These are phyloP conservation scores for Lagopus muta DNA, from an alignment of 2,113 vertebrate genomes.

Conservation along the genomic window DNA sequence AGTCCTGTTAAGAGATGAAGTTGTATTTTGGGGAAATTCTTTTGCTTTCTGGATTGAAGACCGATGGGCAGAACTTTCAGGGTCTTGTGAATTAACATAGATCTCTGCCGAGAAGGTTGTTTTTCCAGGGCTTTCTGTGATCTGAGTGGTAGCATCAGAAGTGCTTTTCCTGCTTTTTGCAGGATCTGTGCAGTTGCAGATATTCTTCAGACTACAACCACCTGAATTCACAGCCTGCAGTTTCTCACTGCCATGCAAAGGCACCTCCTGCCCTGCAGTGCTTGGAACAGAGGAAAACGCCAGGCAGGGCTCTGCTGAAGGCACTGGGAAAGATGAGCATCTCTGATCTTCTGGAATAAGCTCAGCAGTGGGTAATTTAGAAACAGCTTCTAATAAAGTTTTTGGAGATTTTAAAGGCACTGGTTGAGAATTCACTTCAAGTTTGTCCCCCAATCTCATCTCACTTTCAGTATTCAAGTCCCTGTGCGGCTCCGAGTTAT, in stretches of 20 bases:
- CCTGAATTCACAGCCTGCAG: not conserved
- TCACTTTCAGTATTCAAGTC: not conserved
- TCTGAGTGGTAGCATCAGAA: slow-evolving; percentile 74
- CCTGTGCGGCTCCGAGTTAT: not conserved
- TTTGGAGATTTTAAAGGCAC: not conserved
- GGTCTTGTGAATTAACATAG: slow-evolving; percentile 22
- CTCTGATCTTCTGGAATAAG: not conserved
- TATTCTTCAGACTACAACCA: not conserved
- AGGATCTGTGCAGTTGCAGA: not conserved
- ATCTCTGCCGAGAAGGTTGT: slow-evolving; percentile 71
- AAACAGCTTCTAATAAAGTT: not conserved
- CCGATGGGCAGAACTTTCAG: not conserved
- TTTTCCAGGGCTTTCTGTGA: slow-evolving; percentile 66
- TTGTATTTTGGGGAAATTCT: not conserved
- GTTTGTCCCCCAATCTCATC: not conserved
- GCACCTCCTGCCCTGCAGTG: slow-evolving; percentile 38
- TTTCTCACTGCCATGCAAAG: slow-evolving; percentile 38
- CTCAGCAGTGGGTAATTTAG: not conserved
- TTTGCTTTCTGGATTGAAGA: not conserved
- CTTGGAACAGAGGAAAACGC: not conserved
- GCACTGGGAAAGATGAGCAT: not conserved
- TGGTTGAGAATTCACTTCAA: not conserved
- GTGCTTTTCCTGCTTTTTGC: slow-evolving; percentile 8
- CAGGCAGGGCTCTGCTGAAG: not conserved
- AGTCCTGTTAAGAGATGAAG: not conserved